Conservation (phyloP, 1,140 invertebrate species). For the Drosophila suzukii region DNA sequence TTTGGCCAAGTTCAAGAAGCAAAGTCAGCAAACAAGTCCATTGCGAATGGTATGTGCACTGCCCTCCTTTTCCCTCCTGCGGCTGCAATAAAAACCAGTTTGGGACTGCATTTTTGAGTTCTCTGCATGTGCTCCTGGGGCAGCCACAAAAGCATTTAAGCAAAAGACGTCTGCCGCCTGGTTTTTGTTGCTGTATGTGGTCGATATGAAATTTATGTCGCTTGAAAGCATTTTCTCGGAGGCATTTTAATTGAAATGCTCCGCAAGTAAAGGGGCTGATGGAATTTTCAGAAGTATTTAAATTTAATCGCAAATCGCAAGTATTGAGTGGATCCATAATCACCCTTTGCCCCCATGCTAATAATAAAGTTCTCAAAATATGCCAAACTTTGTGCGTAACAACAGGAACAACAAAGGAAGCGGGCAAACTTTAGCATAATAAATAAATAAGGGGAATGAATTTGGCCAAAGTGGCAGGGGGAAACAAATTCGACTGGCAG, state of each 20-base stretch:
- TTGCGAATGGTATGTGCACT: conserved; percentile 33
- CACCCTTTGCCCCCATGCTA: conserved; percentile 54
- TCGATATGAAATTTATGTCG: conserved; percentile 46
- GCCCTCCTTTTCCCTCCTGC: conserved; percentile 27
- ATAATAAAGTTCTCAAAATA: conserved; percentile 84
- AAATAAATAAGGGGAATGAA: conserved; percentile 71
- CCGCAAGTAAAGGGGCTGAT: not conserved
- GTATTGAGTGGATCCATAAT: conserved; percentile 12
- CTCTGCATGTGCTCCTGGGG: conserved; percentile 19
- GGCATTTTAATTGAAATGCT: conserved; percentile 75
- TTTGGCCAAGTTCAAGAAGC: conserved; percentile 72
- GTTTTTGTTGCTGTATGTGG: conserved; percentile 36
- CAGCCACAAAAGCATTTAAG: conserved; percentile 71
- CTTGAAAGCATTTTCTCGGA: conserved; percentile 29
- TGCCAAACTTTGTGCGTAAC: conserved; percentile 74
- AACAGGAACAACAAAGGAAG: conserved; percentile 33
- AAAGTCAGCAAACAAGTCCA: conserved; percentile 45
- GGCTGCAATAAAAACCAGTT: conserved; percentile 68
- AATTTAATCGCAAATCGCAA: conserved; percentile 56
- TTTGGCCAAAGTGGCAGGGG: conserved; percentile 5
- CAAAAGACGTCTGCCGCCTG: conserved; percentile 42
- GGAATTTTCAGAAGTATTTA: conserved; percentile 61
- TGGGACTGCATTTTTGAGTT: conserved; percentile 48
- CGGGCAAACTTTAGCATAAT: conserved; percentile 73
- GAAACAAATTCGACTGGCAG: conserved; percentile 32